These are phyloP conservation scores for Periplaneta americana DNA, from an alignment of 1,140 invertebrate genomes.

Conservation along the genomic window DNA sequence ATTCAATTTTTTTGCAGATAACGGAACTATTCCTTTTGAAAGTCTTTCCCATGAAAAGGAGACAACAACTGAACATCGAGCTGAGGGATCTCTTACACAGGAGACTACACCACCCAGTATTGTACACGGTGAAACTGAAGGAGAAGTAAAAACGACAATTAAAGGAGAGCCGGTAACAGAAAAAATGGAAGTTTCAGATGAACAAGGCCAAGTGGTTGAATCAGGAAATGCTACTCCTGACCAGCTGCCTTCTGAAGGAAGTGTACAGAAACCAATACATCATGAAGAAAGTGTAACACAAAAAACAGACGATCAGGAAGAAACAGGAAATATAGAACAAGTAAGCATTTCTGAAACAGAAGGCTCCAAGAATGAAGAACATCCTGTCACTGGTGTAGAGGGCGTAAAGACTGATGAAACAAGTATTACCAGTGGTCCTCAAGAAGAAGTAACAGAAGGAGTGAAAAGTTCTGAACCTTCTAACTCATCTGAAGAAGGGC, in stretches of 20 bases:
- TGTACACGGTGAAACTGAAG: background rate
- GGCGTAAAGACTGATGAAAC: no score
- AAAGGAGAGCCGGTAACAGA: background rate
- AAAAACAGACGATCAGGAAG: background rate
- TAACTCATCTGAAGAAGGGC: background rate
- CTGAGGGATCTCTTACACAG: background rate
- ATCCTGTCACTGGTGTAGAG: background rate
- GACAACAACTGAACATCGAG: background rate
- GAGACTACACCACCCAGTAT: background rate
- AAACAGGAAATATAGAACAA: background rate
- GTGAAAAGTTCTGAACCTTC: background rate
- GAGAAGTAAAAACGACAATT: background rate
- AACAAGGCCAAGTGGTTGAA: background rate
- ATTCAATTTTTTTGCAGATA: background rate
- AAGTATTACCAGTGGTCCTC: no score
- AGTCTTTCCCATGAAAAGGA: background rate
- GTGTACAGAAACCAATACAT: background rate
- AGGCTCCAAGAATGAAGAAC: background rate
- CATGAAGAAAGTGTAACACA: background rate
- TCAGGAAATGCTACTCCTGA: background rate
- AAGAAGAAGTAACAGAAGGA: background rate
- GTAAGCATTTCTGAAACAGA: conserved; percentile 6
- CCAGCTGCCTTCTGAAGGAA: background rate
- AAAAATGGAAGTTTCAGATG: background rate
- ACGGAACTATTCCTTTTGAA: background rate